Conservation (phyloP, 2,113 vertebrate species). For the Erpornis zantholeuca region DNA sequence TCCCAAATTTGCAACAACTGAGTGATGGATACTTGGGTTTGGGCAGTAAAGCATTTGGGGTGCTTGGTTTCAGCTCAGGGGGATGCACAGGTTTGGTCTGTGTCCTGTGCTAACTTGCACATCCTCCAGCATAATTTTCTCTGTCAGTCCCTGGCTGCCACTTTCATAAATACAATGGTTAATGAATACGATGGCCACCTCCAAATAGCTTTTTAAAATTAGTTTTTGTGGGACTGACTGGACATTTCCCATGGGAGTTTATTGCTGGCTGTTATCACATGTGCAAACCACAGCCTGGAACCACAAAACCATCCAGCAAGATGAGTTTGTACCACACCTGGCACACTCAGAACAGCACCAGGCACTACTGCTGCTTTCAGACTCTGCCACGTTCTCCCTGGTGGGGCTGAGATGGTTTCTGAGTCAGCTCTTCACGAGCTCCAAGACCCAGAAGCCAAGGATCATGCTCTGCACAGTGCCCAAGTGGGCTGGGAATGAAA, state of each 20-base stretch:
- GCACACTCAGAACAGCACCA: not conserved
- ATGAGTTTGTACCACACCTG: not conserved
- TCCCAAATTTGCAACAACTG: not conserved
- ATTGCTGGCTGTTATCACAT: not conserved
- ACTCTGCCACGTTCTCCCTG: not conserved
- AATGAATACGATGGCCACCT: not conserved
- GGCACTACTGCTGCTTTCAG: not conserved
- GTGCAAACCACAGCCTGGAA: not conserved
- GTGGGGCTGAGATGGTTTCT: not conserved
- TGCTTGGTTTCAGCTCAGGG: not conserved
- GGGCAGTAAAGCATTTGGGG: not conserved
- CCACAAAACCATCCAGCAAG: not conserved
- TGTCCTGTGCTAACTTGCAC: not conserved
- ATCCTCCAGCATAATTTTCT: not conserved
- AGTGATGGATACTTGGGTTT: not conserved
- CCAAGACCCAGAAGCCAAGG: not conserved
- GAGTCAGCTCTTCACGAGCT: not conserved
- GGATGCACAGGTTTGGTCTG: not conserved
- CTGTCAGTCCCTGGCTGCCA: not conserved
- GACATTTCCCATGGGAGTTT: not conserved
- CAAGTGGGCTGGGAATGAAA: not conserved
- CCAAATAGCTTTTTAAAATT: not conserved
- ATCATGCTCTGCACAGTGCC: not conserved
- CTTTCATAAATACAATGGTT: not conserved
- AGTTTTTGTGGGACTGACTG: not conserved